Base-by-base conservation (phyloP, 1,140 invertebrate genomes). In the Cephus cinctus region DNA sequence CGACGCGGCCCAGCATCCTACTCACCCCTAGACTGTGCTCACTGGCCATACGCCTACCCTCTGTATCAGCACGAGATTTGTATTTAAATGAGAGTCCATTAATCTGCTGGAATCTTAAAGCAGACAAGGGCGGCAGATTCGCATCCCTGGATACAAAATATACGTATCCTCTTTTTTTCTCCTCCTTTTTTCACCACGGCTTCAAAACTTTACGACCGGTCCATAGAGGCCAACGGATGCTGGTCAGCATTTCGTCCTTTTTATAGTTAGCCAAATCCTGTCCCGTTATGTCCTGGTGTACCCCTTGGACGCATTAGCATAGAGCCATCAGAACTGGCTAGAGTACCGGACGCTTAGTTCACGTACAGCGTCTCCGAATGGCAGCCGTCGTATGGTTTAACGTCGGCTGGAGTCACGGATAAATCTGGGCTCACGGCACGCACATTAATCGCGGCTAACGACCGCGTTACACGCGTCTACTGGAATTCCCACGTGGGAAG, bases 81-180 rank as follows among this genome's bases (percentile, higher is more conserved):
- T 76, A 76, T 76, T 77, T 76, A 77, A 77, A 77, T 77, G 71
- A 77, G 70, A 61, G 56, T 63, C 70, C 72, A 76, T 77, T 76
- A 76, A 70, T 70, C 67, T 63, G 57, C 56, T 56, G 61, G 54
- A 57, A 56, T 57, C 56, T 58, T 31, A 11, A 42, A 19, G 38
- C 36, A 14, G 20, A 41, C 34, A 3, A 46, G 18, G 44, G 22
- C 12, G 3, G 27, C 11, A 45, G 38, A 45, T 43, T 20, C 44
- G 52, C 39, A n/a, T n/a, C n/a, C n/a, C n/a, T n/a, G n/a, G n/a
- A n/a, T n/a, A n/a, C n/a, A n/a, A n/a, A n/a, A n/a, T n/a, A n/a
- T n/a, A n/a, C n/a, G n/a, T n/a, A n/a, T n/a, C n/a, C n/a, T n/a
- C n/a, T n/a, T n/a, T n/a, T n/a, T n/a, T n/a, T n/a, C n/a, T n/a